A percentile compares a stretch with the other conserved stretches of the same genome.
Evolutionary conservation across 2,888 invertebrate genomes (phyloP).

Genomic region (Cephus sareptanus): DNA sequence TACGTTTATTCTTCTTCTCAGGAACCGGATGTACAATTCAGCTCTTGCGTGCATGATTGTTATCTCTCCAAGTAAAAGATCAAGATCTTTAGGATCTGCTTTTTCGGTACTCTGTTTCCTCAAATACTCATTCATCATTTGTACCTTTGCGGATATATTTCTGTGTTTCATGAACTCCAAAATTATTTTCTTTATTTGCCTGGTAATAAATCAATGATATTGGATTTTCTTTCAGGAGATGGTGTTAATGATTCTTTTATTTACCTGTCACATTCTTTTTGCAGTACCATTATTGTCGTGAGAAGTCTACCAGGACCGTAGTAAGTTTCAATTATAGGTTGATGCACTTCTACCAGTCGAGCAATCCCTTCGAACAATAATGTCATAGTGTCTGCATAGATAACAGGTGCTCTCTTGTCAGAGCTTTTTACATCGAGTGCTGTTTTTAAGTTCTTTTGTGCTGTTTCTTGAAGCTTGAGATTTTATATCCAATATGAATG

Average conservation of each 20-base stretch:
- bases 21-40: slow-evolving; percentile 91
- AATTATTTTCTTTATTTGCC: slow-evolving; percentile 72
- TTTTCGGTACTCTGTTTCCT: slow-evolving; percentile 68
- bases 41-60: slow-evolving; percentile 90
- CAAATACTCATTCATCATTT: slow-evolving; percentile 72
- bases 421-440: slow-evolving; percentile 74
- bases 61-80: slow-evolving; percentile 89
- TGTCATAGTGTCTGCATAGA: slow-evolving; percentile 88
- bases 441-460: slow-evolving; percentile 77
- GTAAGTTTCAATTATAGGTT: slow-evolving; percentile 89
- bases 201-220: slow-evolving; percentile 16
- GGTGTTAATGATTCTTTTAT: neutral
- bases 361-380: slow-evolving; percentile 88
- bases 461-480: slow-evolving; percentile 72
- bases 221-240: neutral
- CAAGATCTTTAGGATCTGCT: slow-evolving; percentile 85
- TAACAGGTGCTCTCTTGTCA: slow-evolving; percentile 80
- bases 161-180: slow-evolving; percentile 79
- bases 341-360: slow-evolving; percentile 85
- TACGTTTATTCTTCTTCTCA: slow-evolving; percentile 80
- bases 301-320: slow-evolving; percentile 85
- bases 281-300: slow-evolving; percentile 78
- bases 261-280: slow-evolving; percentile 81
- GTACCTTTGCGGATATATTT: slow-evolving; percentile 73
- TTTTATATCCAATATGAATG: neutral